Base-by-base conservation (phyloP, 1,140 invertebrate genomes). In the Oreohelix idahoensis region DNA sequence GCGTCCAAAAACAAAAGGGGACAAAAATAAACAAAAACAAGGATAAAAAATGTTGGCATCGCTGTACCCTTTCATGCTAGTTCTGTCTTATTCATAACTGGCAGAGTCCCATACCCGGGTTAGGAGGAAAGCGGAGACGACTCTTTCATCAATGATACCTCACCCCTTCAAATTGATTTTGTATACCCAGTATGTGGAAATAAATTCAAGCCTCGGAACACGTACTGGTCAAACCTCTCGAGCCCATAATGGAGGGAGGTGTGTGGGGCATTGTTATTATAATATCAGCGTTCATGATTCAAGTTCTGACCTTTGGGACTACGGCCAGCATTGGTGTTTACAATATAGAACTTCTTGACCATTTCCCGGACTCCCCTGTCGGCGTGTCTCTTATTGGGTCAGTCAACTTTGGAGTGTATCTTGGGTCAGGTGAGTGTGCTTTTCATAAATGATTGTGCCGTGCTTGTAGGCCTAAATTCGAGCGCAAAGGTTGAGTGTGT, bases 281-380 rank as follows among this genome's bases (percentile, higher is more conserved):
- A 8, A 58, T 86, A 0, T 85, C 88, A n/a, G 87, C 87, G 10
- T 88, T 88, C 82, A 84, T 87, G 84, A 87, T 89, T 35, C 87
- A 88, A 71, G 81, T 89, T 26, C 42, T 89, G 15, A 63, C 84
- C 0, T 88, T 88, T 81, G 88, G 88, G 0, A 78, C 83, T 13
- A 84, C 84, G 13, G 39, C 79, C 15, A 77, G 86, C 69, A 86
- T 88, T n/a, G 87, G 88, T 26, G 74, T 89, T 0, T 89, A 88
- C 81, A 88, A 87, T 69, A 86, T 88, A 32, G 87, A 88, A 70
- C 84, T 88, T 35, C 81, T 88, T 0, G 82, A 81, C 26, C 82
- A 86, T 78, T 87, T 87, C 49, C 77, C 84, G 23, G 74, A 81
- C 17, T 51, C 76, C 20, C 70, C 85, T 20, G 81, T 86, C 35